Evolutionary conservation across 2,888 invertebrate species (phyloP).

Genomic region (Lymantria dispar): DNA sequence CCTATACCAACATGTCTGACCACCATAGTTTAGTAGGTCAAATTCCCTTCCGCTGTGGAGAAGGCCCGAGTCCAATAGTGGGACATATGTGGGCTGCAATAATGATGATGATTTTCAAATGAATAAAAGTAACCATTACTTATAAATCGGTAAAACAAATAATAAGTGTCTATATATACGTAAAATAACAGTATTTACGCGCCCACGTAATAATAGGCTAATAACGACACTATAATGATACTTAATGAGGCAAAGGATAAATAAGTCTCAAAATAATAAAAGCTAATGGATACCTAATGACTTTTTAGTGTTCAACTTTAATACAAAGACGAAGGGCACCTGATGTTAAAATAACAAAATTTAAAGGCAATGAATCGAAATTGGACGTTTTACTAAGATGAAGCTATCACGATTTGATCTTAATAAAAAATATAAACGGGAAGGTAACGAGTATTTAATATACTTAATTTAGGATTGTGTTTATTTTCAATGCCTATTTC

Average conservation of each 20-base stretch:
- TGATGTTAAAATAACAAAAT: neutral
- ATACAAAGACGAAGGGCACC: slow-evolving; percentile 1
- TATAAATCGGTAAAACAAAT: neutral
- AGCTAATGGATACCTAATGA: slow-evolving; percentile 18
- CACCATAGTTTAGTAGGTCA: too few relatives aligned
- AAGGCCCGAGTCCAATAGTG: too few relatives aligned
- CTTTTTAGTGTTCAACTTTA: slow-evolving; percentile 9
- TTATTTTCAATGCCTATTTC: too few relatives aligned
- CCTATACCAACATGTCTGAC: too few relatives aligned
- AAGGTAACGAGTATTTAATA: too few relatives aligned
- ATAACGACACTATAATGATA: neutral
- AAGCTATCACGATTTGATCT: neutral
- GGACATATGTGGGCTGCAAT: too few relatives aligned
- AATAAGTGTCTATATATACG: slow-evolving; percentile 11
- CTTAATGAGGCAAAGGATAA: neutral
- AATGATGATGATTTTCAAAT: too few relatives aligned
- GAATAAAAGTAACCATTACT: neutral
- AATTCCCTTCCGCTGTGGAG: too few relatives aligned
- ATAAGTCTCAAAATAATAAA: slow-evolving; percentile 9
- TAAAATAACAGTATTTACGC: neutral
- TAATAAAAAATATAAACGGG: too few relatives aligned
- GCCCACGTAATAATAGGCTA: neutral
- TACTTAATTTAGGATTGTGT: too few relatives aligned
- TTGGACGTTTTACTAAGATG: neutral
- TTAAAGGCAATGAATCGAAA: slow-evolving; percentile 1